Conservation (phyloP, 92 coral and sea anemone genomes). For the Phenganax subtilis region DNA sequence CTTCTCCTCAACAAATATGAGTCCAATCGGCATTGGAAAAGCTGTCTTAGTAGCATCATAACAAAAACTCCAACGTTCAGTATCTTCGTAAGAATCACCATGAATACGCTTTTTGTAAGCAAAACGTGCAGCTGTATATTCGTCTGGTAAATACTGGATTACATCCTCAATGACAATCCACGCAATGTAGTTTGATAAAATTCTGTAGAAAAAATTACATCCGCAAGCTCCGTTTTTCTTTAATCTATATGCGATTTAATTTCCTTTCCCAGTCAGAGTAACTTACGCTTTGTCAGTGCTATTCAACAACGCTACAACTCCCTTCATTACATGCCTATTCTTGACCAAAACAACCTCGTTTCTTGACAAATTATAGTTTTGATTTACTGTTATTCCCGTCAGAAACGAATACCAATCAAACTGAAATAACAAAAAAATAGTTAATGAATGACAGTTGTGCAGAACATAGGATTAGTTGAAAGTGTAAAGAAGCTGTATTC, state of each 20-base stretch:
- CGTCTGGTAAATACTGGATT: conserved; percentile 22
- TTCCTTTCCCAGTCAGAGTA: not conserved
- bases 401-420: conserved; percentile 33
- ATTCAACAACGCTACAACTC: not conserved
- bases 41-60: conserved; percentile 7
- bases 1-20: conserved; percentile 27
- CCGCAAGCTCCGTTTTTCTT: not conserved
- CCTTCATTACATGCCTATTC: not conserved
- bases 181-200: conserved; percentile 34
- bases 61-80: conserved; percentile 27
- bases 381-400: conserved; percentile 22
- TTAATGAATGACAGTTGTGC: not conserved
- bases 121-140: conserved; percentile 8
- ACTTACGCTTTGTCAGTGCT: conserved; percentile 29
- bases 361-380: conserved; percentile 13
- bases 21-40: conserved; percentile 33
- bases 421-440: not conserved
- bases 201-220: conserved; percentile 12
- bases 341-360: conserved; percentile 15
- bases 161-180: conserved; percentile 22
- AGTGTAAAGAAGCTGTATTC: not conserved
- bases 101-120: conserved; percentile 3
- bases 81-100: conserved; percentile 19
- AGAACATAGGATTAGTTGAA: not conserved
- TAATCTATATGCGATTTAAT: not conserved